Evolutionary conservation across 2,797 vertebrate genomes (phyloP).

Genomic region (Silurus lanzhouensis): DNA sequence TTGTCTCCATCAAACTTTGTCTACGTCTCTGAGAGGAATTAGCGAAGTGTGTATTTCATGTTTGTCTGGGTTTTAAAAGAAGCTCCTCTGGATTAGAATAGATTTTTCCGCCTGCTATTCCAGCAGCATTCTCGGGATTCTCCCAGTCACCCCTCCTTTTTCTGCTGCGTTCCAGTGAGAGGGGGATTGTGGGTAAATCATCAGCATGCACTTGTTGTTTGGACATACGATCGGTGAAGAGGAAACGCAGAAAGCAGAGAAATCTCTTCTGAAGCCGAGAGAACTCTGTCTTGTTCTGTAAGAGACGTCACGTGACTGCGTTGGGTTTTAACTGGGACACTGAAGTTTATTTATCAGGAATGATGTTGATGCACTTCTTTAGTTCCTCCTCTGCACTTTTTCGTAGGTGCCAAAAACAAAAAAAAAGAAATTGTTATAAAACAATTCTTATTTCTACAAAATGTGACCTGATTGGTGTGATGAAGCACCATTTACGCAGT

Average conservation of each 20-base stretch:
- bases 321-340: not conserved
- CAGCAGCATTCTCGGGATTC: conserved; percentile 43
- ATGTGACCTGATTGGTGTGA: not conserved
- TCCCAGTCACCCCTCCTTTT: conserved; percentile 10
- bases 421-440: not conserved
- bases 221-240: conserved; percentile 44
- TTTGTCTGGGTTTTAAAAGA: conserved; percentile 55
- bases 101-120: conserved; percentile 42
- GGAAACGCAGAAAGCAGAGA: conserved; percentile 36
- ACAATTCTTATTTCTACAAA: not conserved
- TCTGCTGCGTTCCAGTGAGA: conserved; percentile 43
- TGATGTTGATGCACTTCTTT: not conserved
- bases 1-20: too few species aligned
- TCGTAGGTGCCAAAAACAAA: not conserved
- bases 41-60: conserved; percentile 50
- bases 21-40: conserved; percentile 41
- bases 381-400: not conserved
- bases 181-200: conserved; percentile 45
- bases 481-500: not conserved
- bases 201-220: conserved; percentile 49
- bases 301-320: not conserved
- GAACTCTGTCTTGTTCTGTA: not conserved
- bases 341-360: not conserved
- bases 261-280: not conserved
- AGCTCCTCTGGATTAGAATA: conserved; percentile 46